Evolutionary conservation across 1,140 invertebrate species (phyloP).

Genomic region (Hyles vespertilio): DNA sequence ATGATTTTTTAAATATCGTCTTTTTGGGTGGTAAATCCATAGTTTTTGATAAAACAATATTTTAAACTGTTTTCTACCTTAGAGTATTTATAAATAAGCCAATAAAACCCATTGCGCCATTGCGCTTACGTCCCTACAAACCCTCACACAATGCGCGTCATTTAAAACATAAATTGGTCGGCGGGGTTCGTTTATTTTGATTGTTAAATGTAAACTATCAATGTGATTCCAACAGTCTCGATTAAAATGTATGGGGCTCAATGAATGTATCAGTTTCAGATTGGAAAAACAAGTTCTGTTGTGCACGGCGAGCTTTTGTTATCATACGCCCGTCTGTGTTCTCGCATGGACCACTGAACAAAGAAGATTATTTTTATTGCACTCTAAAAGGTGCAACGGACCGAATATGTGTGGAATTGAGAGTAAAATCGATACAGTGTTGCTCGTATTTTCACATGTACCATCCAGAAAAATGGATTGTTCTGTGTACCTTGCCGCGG

Average conservation of each 20-base stretch:
- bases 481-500: neutral
- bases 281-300: conserved; percentile 51
- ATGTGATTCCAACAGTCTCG: conserved; percentile 11
- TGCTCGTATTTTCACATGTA: conserved; percentile 17
- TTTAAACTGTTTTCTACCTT: too few relatives aligned
- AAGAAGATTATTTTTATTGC: conserved; percentile 72
- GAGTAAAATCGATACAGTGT: conserved; percentile 43
- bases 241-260: conserved; percentile 29
- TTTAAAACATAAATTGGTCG: neutral
- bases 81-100: too few relatives aligned
- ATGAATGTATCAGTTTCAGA: conserved; percentile 34
- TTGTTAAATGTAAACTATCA: conserved; percentile 5
- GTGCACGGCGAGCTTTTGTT: conserved; percentile 37
- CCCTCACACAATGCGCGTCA: neutral
- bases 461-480: conserved; percentile 11
- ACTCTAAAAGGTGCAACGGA: conserved; percentile 59
- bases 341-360: conserved; percentile 47
- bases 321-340: conserved; percentile 48
- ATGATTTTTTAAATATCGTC: too few relatives aligned
- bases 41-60: too few relatives aligned
- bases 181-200: neutral
- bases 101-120: too few relatives aligned
- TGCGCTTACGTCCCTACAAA: too few relatives aligned
- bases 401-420: conserved; percentile 59
- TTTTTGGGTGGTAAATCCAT: too few relatives aligned